Evolutionary conservation across 1,140 invertebrate genomes (phyloP), one percentile per base, ranked within the genome.

Genomic region (Arctopsyche grandis): DNA sequence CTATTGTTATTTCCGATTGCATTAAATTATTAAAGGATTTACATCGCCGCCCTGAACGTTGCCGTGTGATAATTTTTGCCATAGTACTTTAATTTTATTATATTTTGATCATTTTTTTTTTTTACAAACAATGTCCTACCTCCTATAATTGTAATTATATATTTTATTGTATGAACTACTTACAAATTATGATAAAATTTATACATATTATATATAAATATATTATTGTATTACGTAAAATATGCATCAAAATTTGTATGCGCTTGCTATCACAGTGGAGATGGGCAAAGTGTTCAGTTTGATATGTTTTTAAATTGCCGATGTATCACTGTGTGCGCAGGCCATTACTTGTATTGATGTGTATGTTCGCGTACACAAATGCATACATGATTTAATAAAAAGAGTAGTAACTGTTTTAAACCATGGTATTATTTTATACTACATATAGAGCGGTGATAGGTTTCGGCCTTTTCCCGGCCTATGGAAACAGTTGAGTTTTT

Each of bases 71-170:
- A 74, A 29, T 71, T 79, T n/a, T 79, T 79, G 78, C 78, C 78
- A 79, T 79, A 79, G 69, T 56, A 63, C 44, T 71, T 52, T 71
- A 70, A 52, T 70, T 78, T 71, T 60, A 16, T 29, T 60, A 70
- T 29, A 16, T 24, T 3, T 74, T 74, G 21, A 46, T 16, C n/a
- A 71, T 44, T 78, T 71, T 73, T 44, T 78, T 71, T 73, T 22
- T 58, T 79, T 69, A 29, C 73, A 79, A 73, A 43, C 22, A 38
- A 79, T 70, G 38, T 79, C 60, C 81, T 82, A 82, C 81, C 81
- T 82, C 81, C 75, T 81, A 78, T 79, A 71, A 81, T 75, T 79
- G 52, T 79, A 81, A 80, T 79, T 74, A 77, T 81, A 66, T 66
- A 60, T 60, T 81, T 73, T 77, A 79, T 77, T 79, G 75, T 81